Percentiles rank a stretch among this genome's conserved stretches.
Evolutionary conservation across 1,140 invertebrate species (phyloP).

Genomic region (Druon quercuslanigerum): DNA sequence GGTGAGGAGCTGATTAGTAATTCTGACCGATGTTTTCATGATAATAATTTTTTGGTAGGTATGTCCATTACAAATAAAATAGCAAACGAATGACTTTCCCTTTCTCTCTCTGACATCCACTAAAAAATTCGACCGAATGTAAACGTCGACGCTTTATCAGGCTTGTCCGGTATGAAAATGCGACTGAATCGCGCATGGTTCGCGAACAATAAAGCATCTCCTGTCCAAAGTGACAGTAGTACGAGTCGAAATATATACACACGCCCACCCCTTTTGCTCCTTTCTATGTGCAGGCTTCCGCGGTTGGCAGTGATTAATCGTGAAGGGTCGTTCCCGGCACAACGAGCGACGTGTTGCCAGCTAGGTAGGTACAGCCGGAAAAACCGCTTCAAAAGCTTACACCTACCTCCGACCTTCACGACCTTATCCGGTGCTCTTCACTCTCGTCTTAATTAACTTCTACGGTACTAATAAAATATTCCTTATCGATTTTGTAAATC

Average conservation of each 20-base stretch:
- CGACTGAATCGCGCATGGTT: constrained; percentile 48
- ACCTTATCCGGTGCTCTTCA: constrained; percentile 19
- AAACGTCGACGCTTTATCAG: constrained; percentile 56
- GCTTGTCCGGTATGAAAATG: constrained; percentile 55
- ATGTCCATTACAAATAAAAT: constrained; percentile 1
- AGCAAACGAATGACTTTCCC: constrained; percentile 27
- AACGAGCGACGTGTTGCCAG: constrained; percentile 57
- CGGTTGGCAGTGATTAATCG: constrained; percentile 59
- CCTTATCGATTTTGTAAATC: not conserved
- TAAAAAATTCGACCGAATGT: constrained; percentile 38
- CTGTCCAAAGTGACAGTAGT: constrained; percentile 55
- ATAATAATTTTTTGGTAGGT: not conserved
- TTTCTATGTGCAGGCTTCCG: constrained; percentile 38
- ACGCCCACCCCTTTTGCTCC: constrained; percentile 41
- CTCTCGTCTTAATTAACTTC: constrained; percentile 2
- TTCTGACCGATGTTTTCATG: not conserved
- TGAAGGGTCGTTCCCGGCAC: constrained; percentile 38
- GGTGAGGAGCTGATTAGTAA: no score
- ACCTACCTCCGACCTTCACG: constrained; percentile 39
- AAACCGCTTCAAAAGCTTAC: constrained; percentile 41
- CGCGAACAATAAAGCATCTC: constrained; percentile 58
- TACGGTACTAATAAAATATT: constrained; percentile 6
- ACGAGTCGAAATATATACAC: constrained; percentile 58
- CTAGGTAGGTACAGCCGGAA: constrained; percentile 45
- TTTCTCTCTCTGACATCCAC: not conserved